Base-by-base conservation (phyloP, 2,797 vertebrate species). In the Pseudopleuronectes americanus region DNA sequence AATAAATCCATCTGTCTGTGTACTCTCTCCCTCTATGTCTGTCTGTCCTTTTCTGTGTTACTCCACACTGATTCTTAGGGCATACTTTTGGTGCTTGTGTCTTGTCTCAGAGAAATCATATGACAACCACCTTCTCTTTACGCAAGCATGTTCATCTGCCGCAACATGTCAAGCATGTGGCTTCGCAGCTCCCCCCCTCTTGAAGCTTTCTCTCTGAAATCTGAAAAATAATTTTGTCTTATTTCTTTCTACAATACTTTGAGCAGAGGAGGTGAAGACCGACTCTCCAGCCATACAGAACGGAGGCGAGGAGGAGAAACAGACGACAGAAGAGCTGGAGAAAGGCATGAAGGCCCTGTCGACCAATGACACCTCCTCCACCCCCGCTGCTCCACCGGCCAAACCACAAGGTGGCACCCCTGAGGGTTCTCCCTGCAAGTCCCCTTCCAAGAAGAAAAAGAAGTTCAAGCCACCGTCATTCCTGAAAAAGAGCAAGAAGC, bases 391-490 rank as follows among this genome's bases (percentile, higher is more conserved):
- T 83, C 87, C 56, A 0, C 84, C 90, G 1, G 43, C 94, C 89
- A 96, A 23, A 91, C 93, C 61, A 0, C 85, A 74, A 0, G 22
- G 93, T 0, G 91, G 85, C 82, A 95, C 94, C 0, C 98, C 97
- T 0, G 97, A 99, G 60, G 97, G 96, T 6, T 99, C 97, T 0
- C 98, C 98, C 4, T 97, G 95, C 80, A 99, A 99, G 92, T 98
- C 97, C 0, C 97, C 97, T 0, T 98, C 97, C 22, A 99, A 99
- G 94, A 99, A 99, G 94, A 99, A 99, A 81, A 99, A 99, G 95
- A 99, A 99, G 92, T 99, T 99, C 94, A 97, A 98, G 88, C 96
- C 98, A 2, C 97, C 97, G 0, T 98, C 97, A 0, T 99, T 99
- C 92, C 94, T 99, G 74, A 96, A 96, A 77, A 96, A 96, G 87